Evolutionary conservation across 1,140 invertebrate genomes (phyloP), one percentile per base, ranked within the genome.

Genomic region (Lucilia sericata): DNA sequence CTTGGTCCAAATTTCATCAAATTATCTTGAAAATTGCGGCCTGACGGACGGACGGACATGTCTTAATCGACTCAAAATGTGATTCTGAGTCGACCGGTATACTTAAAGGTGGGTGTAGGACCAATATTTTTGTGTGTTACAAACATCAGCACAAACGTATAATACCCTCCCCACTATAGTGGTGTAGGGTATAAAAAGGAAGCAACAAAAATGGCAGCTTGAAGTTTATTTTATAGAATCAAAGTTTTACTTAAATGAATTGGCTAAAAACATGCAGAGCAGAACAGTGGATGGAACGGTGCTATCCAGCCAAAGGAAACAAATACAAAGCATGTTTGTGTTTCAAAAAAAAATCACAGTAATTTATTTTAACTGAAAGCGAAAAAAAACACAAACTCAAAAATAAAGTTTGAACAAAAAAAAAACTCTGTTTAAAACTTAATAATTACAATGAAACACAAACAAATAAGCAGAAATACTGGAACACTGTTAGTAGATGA

Each of bases 321-420:
- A 17, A 55, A 55, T 55, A 55, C 51, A 55, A 55, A 55, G 17
- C 51, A n/a, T 13, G 51, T 42, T 55, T 55, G 13, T 55, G 12
- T 55, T 55, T 7, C 2, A 60, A 70, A 30, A 30, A 21, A 70
- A 70, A 21, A 70, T 70, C 65, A 70, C 65, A 21, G 19, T 70
- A 70, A 70, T 70, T 70, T n/a, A 21, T 70, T 70, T 70, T 70
- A 70, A 70, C 65, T n/a, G 10, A 70, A 70, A 70, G 65, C 65
- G 9, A 70, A 70, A 55, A n/a, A 65, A 70, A 19, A 70, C 19
- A 60, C n/a, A 60, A 60, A 60, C 55, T 17, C 55, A 1, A 60
- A 30, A 19, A 55, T 17, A 55, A 55, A 55, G 51, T 55, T 55
- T 55, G 51, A 55, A 55, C 7, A 55, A 55, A 55, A 17, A 55